Evolutionary conservation across 2,888 invertebrate species (phyloP).

Genomic region (Agonopterix subpropinquella): DNA sequence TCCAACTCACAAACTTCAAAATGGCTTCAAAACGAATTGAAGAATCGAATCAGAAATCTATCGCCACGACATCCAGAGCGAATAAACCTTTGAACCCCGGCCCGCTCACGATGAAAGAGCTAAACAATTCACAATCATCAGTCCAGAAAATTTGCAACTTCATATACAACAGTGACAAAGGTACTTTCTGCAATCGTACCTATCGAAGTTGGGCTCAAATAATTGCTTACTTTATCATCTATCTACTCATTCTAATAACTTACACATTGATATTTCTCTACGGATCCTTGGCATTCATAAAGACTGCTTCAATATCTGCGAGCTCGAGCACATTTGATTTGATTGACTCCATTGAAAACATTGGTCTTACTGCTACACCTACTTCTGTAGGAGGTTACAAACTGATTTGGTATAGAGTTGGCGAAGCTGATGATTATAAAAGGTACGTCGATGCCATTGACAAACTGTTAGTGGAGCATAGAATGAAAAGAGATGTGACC

Average conservation of each 20-base stretch:
- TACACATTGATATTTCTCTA: constrained; percentile 45
- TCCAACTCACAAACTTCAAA: no score
- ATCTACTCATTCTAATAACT: constrained; percentile 44
- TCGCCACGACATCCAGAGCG: no score
- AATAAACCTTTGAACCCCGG: no score
- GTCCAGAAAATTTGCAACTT: background rate
- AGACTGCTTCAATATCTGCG: constrained; percentile 5
- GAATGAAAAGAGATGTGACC: constrained; percentile 26
- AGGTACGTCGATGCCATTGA: constrained; percentile 51
- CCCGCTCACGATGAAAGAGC: no score
- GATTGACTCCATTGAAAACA: constrained; percentile 35
- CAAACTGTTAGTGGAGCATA: constrained; percentile 27
- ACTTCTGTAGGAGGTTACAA: constrained; percentile 35
- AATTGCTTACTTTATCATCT: constrained; percentile 39
- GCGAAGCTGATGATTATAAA: constrained; percentile 30
- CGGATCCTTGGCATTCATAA: constrained; percentile 32
- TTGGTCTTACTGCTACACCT: constrained; percentile 54
- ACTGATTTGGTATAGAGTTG: constrained; percentile 49
- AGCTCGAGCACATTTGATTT: no score
- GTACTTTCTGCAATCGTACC: constrained; percentile 38
- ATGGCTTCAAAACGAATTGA: no score
- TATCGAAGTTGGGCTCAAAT: constrained; percentile 46
- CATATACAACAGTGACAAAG: constrained; percentile 35
- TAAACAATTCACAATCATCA: background rate
- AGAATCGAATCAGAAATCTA: no score